Evolutionary conservation across 2,888 invertebrate genomes (phyloP), one percentile per base, ranked within the genome.

Genomic region (Sinopyrophorus schimmeli): DNA sequence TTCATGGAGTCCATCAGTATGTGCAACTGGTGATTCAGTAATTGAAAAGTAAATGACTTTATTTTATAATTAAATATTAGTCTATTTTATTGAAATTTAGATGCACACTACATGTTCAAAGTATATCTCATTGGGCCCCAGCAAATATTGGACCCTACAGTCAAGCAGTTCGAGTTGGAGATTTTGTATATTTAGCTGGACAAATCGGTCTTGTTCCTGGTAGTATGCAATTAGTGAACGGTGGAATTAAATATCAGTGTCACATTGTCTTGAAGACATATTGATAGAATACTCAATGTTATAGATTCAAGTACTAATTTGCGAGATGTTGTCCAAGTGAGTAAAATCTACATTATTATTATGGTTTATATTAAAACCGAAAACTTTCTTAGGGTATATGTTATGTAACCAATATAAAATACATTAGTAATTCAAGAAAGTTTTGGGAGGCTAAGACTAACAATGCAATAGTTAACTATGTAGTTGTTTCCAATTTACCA

Each of bases 51-150:
- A 52, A 50, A 10, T 27, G 23, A 21, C 2, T 20, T 18, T 11
- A 9, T 6, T 23, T 7, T 43, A 30, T 2, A 26, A 16, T 23
- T 23, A 24, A 31, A 14, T 15, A 35, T 63, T 66, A 28, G 67
- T 48, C 6, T 28, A 5, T 16, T 14, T 46, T n/a, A n/a, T n/a
- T n/a, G n/a, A n/a, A n/a, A 58, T 61, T 40, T 60, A 80, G 89
- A 50, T 79, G 85, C 54, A 90, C 89, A 4, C 89, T 95, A 89
- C 95, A 96, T 70, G 94, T 96, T 24, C 95, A 95, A 74, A 89
- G 94, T 53, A 84, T 95, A 62, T 95, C 94, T 16, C 94, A 96
- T 72, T 96, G 96, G 96, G 94, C 95, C n/a, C 95, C 96, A 0
- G 94, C 95, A 50, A 95, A 93, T 70, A 95, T 96, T 62, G 96